Base-by-base conservation (phyloP, 2,797 vertebrate genomes). In the Sebastolobus alascanus region DNA sequence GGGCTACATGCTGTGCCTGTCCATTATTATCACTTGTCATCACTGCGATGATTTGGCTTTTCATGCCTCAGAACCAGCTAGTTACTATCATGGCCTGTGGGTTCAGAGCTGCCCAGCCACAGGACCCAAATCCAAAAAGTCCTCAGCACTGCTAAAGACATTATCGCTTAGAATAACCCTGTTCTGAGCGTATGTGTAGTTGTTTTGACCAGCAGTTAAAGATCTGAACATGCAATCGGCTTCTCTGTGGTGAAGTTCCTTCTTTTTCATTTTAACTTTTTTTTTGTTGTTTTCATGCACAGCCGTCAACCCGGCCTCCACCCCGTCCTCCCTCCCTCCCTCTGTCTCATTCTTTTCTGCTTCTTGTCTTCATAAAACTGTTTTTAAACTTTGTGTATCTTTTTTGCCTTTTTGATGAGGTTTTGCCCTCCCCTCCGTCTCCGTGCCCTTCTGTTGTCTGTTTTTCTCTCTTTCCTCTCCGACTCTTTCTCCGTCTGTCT, bases 81-180 rank as follows among this genome's bases (percentile, higher is more conserved):
- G 80, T 77, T 80, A 60, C 83, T 82, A 77, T 84, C 83, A 71
- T 69, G 79, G 86, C 71, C 43, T 89, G 80, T 70, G 87, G 86
- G 59, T 83, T 84, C 43, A 43, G 84, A 77, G 76, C 75, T 79
- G 79, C 76, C 29, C 83, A 3, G 80, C 88, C 90, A 54, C 89
- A 80, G 82, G 69, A 66, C 73, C 63, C 22, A 78, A 73, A 78
- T 85, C 83, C 71, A 76, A 67, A 82, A 84, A 79, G 80, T 86
- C 84, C 87, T 84, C 76, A 16, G 64, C 12, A 25, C 92, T 93
- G 93, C 76, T 89, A 91, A 93, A 94, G 89, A 90, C 93, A 93
- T 94, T 92, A 94, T 87, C 50, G 73, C 93, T 90, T n/a, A 92
- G 92, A 94, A 94, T 93, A 94, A 91, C 90, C 77, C 84, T 16